Conservation (phyloP, 2,797 vertebrate species). For the Typhlichthys eigenmanni region DNA sequence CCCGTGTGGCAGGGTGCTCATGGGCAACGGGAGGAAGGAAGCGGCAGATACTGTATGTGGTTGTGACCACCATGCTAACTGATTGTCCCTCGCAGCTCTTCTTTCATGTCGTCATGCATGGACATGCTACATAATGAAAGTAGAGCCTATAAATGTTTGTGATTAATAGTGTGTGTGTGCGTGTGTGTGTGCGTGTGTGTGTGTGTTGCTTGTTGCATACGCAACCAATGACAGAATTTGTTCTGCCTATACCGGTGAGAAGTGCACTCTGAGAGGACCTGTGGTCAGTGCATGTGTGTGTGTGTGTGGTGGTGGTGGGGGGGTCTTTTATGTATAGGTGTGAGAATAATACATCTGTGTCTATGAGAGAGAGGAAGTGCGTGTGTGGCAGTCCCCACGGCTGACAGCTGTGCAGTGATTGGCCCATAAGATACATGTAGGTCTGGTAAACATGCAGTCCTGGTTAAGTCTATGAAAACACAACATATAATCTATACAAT, state of each 20-base stretch:
- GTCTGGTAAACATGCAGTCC: slow-evolving; percentile 1
- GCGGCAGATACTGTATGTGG: slow-evolving; percentile 40
- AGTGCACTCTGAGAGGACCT: slow-evolving; percentile 4
- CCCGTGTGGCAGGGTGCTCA: slow-evolving; percentile 40
- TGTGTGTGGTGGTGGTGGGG: neutral
- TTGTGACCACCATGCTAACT: slow-evolving; percentile 57
- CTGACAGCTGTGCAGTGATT: slow-evolving; percentile 29
- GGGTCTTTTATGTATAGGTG: no score
- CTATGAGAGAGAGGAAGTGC: neutral
- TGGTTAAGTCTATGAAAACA: slow-evolving; percentile 19
- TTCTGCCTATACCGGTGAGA: slow-evolving; percentile 18
- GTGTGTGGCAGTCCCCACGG: slow-evolving; percentile 43
- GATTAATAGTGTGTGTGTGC: slow-evolving; percentile 14
- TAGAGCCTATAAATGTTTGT: slow-evolving; percentile 55
- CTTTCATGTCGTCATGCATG: slow-evolving; percentile 56
- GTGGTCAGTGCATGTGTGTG: slow-evolving; percentile 7
- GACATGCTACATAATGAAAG: slow-evolving; percentile 67
- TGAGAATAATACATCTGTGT: no score
- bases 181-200: neutral
- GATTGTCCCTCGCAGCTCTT: slow-evolving; percentile 50
- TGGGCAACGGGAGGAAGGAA: slow-evolving; percentile 39
- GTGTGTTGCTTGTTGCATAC: slow-evolving; percentile 13
- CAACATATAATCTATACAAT: no score
- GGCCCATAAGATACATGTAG: slow-evolving; percentile 8
- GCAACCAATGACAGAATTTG: slow-evolving; percentile 24